Evolutionary conservation across 2,888 invertebrate genomes (phyloP).

Genomic region (Nyleta sp.): DNA sequence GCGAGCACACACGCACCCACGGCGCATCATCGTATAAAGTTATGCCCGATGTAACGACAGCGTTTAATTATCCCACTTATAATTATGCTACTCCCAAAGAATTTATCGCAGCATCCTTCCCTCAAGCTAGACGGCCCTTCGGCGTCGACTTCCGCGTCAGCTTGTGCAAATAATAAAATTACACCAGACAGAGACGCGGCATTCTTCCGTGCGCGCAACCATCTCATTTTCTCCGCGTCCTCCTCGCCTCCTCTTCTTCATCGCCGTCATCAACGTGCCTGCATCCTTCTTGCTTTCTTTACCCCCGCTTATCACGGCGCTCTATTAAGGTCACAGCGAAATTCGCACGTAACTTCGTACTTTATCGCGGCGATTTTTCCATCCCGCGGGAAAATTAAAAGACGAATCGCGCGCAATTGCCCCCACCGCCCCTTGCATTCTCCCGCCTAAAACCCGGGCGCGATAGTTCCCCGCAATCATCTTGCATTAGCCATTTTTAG

Average conservation of each 20-base stretch:
- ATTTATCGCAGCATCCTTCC: constrained; percentile 70
- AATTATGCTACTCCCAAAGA: constrained; percentile 71
- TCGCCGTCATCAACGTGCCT: constrained; percentile 41
- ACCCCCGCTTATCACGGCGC: constrained; percentile 56
- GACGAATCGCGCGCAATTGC: too few relatives aligned
- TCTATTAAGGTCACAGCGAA: constrained; percentile 66
- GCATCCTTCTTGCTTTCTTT: constrained; percentile 18
- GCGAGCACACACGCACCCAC: constrained; percentile 22
- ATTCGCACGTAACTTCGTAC: constrained; percentile 33
- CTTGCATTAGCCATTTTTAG: constrained; percentile 32
- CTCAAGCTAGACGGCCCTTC: constrained; percentile 61
- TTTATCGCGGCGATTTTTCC: constrained; percentile 6
- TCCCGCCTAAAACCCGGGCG: neutral
- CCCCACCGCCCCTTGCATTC: constrained; percentile 4
- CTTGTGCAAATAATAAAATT: constrained; percentile 74
- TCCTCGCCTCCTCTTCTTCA: constrained; percentile 34
- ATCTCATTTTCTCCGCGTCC: constrained; percentile 63
- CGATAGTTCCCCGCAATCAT: neutral
- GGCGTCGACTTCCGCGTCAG: constrained; percentile 70
- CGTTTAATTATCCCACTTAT: constrained; percentile 70
- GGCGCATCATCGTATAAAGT: constrained; percentile 35
- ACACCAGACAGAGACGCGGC: constrained; percentile 59
- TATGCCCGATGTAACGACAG: constrained; percentile 56
- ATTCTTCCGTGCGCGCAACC: constrained; percentile 56
- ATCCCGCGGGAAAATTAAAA: too few relatives aligned